These are phyloP conservation scores for Heliornis fulica DNA, from an alignment of 2,113 vertebrate genomes.

Conservation along the genomic window DNA sequence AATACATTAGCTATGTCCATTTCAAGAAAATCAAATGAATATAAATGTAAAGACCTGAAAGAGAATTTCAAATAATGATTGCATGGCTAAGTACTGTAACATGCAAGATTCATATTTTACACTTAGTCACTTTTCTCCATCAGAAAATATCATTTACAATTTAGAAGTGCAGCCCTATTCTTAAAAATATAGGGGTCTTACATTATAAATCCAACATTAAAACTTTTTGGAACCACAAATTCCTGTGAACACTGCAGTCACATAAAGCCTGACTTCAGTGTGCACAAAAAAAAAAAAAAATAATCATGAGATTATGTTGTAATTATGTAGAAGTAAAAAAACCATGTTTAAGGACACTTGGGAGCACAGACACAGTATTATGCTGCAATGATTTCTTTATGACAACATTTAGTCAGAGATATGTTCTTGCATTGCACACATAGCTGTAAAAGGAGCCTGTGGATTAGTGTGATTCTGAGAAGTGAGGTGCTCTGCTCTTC, in stretches of 20 bases:
- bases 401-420: background rate
- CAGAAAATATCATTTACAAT: constrained; percentile 5
- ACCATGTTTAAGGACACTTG: background rate
- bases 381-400: background rate
- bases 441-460: background rate
- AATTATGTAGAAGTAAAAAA: background rate
- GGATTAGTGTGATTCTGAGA: background rate
- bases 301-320: background rate
- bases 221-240: background rate
- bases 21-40: constrained; percentile 20
- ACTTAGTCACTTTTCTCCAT: background rate
- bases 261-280: background rate
- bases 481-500: background rate
- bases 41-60: constrained; percentile 25
- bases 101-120: constrained; percentile 2
- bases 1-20: constrained; percentile 31
- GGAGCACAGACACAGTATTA: background rate
- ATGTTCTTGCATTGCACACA: background rate
- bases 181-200: background rate
- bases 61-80: constrained; percentile 24
- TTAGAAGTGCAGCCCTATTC: background rate
- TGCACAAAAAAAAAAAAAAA: background rate
- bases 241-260: background rate
- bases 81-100: background rate
- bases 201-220: background rate